These are phyloP conservation scores for Polymixis flavicincta DNA, from an alignment of 2,888 invertebrate genomes.

Conservation along the genomic window DNA sequence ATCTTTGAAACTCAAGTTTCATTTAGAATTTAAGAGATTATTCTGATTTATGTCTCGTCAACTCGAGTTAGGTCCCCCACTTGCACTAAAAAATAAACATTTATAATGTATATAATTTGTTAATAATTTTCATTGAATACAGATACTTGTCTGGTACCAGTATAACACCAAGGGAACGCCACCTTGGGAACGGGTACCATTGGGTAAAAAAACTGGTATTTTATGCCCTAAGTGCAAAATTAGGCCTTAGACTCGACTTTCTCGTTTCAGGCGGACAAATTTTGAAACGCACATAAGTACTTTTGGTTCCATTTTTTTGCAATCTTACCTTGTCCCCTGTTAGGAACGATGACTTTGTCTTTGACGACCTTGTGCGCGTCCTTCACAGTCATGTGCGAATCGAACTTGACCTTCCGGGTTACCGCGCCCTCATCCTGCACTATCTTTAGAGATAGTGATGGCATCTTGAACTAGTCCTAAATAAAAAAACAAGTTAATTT, in stretches of 20 bases:
- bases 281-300: too few species aligned
- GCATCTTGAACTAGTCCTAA: conserved; percentile 84
- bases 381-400: conserved; percentile 96
- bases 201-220: neutral
- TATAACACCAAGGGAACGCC: neutral
- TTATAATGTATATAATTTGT: too few species aligned
- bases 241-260: neutral
- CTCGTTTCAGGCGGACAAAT: neutral
- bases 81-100: too few species aligned
- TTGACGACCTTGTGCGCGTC: conserved; percentile 97
- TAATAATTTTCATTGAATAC: too few species aligned
- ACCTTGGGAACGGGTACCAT: too few species aligned
- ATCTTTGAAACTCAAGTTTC: too few species aligned
- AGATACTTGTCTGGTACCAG: neutral
- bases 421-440: conserved; percentile 96
- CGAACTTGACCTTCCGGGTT: conserved; percentile 98
- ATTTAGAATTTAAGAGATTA: too few species aligned
- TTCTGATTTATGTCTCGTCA: too few species aligned
- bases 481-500: neutral
- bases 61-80: too few species aligned
- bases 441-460: conserved; percentile 95
- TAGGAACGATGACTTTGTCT: conserved; percentile 97
- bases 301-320: neutral
- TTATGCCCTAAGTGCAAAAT: neutral
- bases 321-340: conserved; percentile 95